Evolutionary conservation across 2,888 invertebrate species (phyloP).

Genomic region (Dioctria rufipes): DNA sequence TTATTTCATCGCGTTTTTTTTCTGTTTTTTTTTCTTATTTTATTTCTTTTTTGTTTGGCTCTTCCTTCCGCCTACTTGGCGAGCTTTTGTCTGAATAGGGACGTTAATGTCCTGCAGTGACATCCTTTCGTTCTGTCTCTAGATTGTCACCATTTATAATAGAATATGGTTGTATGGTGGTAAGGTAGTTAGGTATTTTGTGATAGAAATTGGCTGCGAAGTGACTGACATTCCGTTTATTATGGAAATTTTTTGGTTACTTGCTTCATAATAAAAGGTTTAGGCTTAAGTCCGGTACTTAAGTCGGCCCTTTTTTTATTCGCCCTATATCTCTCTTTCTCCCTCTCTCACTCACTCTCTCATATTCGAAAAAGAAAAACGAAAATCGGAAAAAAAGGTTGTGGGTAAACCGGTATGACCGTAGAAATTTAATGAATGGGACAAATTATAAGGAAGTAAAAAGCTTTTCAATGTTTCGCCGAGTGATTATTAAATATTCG

Average conservation of each 20-base stretch:
- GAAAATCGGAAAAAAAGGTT: background rate
- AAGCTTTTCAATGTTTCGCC: slow-evolving; percentile 33
- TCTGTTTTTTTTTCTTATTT: slow-evolving; percentile 29
- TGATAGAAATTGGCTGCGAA: slow-evolving; percentile 48
- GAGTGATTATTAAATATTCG: slow-evolving; percentile 28
- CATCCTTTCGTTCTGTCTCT: slow-evolving; percentile 40
- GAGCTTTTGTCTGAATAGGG: slow-evolving; percentile 49
- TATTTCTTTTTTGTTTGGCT: slow-evolving; percentile 40
- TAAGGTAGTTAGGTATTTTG: background rate
- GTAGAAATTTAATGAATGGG: background rate
- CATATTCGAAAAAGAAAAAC: background rate
- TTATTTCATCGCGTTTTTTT: slow-evolving; percentile 16
- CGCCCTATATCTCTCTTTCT: background rate
- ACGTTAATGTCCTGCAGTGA: slow-evolving; percentile 51
- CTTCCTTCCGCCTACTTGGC: slow-evolving; percentile 49
- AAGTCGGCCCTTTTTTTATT: slow-evolving; percentile 34
- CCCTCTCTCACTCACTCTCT: background rate
- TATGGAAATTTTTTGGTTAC: slow-evolving; percentile 55
- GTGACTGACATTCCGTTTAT: slow-evolving; percentile 56
- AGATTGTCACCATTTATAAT: slow-evolving; percentile 49
- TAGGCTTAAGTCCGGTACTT: slow-evolving; percentile 45
- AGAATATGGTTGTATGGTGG: slow-evolving; percentile 33
- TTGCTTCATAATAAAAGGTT: slow-evolving; percentile 51
- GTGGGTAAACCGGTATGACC: background rate
- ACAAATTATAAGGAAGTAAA: slow-evolving; percentile 15